phyloP scores from a whole-genome alignment of 1,140 invertebrate genomes.

The Eubasilissa regina region DNA sequence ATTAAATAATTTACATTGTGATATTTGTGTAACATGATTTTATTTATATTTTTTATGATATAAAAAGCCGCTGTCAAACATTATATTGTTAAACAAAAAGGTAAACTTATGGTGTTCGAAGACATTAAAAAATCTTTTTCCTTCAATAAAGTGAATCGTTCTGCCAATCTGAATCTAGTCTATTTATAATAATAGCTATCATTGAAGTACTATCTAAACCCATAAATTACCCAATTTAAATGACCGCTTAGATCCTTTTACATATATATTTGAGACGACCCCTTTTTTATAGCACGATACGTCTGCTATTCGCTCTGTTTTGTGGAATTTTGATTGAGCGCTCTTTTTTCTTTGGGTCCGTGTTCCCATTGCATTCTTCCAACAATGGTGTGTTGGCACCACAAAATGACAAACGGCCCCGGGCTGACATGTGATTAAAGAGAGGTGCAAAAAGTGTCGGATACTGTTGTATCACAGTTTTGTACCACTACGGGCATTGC shows the following conservation, averaged over 20 bases:
- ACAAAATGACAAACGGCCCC: constrained; percentile 31
- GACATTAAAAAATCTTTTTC: not conserved
- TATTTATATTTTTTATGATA: no score
- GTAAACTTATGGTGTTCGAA: no score
- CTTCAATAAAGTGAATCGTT: not conserved
- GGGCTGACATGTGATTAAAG: constrained; percentile 11
- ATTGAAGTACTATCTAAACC: constrained; percentile 32
- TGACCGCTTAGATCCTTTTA: constrained; percentile 21
- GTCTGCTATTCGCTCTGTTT: constrained; percentile 31
- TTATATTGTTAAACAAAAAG: no score
- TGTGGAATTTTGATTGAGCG: constrained; percentile 34
- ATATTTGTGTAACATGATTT: no score
- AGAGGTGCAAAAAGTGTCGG: constrained; percentile 10
- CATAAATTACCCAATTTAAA: constrained; percentile 43
- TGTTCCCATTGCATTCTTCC: constrained; percentile 9
- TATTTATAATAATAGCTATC: constrained; percentile 19
- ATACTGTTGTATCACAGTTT: not conserved
- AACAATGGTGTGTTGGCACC: constrained; percentile 25
- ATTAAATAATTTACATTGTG: no score
- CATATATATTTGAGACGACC: constrained; percentile 4
- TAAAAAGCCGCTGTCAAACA: no score
- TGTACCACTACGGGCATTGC: not conserved
- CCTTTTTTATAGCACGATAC: constrained; percentile 26
- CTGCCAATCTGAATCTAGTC: constrained; percentile 1
- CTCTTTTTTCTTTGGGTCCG: constrained; percentile 7